A percentile compares a stretch with the other conserved stretches of the same genome.
phyloP scores from a whole-genome alignment of 2,113 vertebrate genomes.

The Malurus melanocephalus region DNA sequence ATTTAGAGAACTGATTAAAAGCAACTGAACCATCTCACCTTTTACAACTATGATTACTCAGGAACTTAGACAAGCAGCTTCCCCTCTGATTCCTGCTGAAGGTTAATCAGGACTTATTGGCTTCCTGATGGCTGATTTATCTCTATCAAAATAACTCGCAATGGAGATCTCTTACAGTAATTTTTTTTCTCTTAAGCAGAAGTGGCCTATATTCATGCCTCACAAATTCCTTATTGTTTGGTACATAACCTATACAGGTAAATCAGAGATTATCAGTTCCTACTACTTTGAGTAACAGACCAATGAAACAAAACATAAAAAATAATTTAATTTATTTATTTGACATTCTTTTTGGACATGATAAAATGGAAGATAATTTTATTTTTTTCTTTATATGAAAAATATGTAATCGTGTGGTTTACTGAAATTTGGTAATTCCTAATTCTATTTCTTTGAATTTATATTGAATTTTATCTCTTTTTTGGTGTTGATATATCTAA shows the following conservation, averaged over 20 bases:
- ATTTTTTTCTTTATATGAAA: not conserved
- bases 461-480: not conserved
- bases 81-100: not conserved
- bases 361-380: not conserved
- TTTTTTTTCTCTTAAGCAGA: not conserved
- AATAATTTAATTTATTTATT: not conserved
- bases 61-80: not conserved
- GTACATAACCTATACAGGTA: not conserved
- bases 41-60: not conserved
- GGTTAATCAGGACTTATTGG: not conserved
- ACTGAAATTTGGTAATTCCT: not conserved
- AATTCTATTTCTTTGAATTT: not conserved
- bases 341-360: not conserved
- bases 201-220: not conserved
- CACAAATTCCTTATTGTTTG: not conserved
- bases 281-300: not conserved
- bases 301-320: not conserved
- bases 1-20: not conserved
- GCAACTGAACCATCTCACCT: not conserved
- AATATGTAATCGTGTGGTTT: not conserved
- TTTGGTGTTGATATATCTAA: not conserved
- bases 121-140: not conserved
- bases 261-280: not conserved
- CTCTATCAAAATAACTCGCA: not conserved
- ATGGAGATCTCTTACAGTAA: not conserved